phyloP scores from a whole-genome alignment of 1,140 invertebrate species.

The Orchestia grillus region DNA sequence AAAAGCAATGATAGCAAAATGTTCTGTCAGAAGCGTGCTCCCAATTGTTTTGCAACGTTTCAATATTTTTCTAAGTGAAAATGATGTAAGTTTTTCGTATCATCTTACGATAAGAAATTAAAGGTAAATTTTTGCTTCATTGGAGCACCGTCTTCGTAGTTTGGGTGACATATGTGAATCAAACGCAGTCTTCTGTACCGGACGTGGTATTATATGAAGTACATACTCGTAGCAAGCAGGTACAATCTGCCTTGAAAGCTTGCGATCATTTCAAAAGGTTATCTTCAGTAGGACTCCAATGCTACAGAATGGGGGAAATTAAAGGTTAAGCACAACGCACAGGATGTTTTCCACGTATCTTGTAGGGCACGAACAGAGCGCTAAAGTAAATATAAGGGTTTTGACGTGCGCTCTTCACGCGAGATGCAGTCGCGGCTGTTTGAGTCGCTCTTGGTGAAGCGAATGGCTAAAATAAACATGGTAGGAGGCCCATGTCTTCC shows the following conservation, averaged over 20 bases:
- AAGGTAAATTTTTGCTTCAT: background rate
- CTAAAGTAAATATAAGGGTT: background rate
- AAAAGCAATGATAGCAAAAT: background rate
- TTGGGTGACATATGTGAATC: background rate
- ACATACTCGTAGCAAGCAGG: background rate
- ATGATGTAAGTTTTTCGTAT: background rate
- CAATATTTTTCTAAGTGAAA: background rate
- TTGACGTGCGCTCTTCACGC: background rate
- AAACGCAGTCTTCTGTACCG: background rate
- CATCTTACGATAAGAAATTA: background rate
- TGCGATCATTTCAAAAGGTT: background rate
- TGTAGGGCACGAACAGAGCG: background rate
- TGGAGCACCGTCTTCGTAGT: background rate
- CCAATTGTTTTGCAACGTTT: background rate
- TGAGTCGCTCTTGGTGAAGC: too few relatives aligned
- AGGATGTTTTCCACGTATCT: background rate
- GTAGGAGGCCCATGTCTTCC: background rate
- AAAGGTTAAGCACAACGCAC: background rate
- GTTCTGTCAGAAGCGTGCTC: background rate
- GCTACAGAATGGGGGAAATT: background rate
- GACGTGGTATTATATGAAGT: background rate
- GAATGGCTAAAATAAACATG: background rate
- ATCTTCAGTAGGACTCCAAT: background rate
- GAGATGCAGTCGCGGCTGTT: background rate
- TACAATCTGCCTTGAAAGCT: background rate